Evolutionary conservation across 2,797 vertebrate genomes (phyloP).

Genomic region (Chaetodon trifasciatus): DNA sequence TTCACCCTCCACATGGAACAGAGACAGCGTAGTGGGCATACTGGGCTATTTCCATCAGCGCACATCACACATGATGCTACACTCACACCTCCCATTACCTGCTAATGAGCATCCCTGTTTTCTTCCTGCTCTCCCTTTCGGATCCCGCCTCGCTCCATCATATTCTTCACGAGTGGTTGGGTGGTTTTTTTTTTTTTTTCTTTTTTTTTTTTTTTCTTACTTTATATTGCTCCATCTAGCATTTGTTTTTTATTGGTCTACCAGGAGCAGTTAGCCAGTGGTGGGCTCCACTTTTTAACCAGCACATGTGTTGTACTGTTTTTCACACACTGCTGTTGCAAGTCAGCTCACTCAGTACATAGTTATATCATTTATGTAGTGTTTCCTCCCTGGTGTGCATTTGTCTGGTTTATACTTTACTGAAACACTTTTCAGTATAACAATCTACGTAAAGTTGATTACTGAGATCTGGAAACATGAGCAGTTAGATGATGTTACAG

Average conservation of each 20-base stretch:
- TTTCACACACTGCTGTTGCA: slow-evolving; percentile 67
- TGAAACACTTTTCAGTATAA: neutral
- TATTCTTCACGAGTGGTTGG: slow-evolving; percentile 54
- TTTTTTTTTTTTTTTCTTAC: slow-evolving; percentile 8
- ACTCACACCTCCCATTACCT: slow-evolving; percentile 75
- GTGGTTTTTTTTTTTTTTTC: slow-evolving; percentile 16
- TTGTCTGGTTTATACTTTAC: slow-evolving; percentile 36
- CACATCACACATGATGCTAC: slow-evolving; percentile 60
- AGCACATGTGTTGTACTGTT: slow-evolving; percentile 75
- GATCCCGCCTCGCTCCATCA: slow-evolving; percentile 45
- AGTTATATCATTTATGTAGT: slow-evolving; percentile 69
- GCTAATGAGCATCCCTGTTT: slow-evolving; percentile 72
- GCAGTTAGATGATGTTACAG: no score
- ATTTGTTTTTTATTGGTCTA: slow-evolving; percentile 83
- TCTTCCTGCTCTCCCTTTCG: slow-evolving; percentile 42
- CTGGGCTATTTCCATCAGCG: slow-evolving; percentile 68
- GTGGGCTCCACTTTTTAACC: slow-evolving; percentile 79
- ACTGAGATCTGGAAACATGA: neutral
- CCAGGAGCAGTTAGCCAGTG: slow-evolving; percentile 78
- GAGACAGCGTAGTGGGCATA: slow-evolving; percentile 65
- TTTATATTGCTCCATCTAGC: slow-evolving; percentile 79
- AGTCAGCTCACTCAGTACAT: slow-evolving; percentile 66
- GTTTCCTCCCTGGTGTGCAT: slow-evolving; percentile 41
- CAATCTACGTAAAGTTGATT: no score
- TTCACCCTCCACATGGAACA: slow-evolving; percentile 72